Evolutionary conservation across 2,797 vertebrate genomes (phyloP).

Genomic region (Siniperca scherzeri): DNA sequence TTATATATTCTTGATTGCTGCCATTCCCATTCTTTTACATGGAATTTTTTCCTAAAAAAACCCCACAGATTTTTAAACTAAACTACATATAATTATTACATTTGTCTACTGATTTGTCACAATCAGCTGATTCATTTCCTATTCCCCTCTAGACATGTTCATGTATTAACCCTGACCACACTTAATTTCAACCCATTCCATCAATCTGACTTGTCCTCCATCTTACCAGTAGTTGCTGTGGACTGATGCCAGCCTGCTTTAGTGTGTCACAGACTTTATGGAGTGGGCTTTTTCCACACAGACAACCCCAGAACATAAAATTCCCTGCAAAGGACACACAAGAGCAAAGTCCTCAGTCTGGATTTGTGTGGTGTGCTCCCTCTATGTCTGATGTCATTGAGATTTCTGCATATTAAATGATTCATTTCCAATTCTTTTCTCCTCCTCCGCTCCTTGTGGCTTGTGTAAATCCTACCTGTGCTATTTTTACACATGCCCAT

Average conservation of each 20-base stretch:
- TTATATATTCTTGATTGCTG: neutral
- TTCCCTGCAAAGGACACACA: constrained; percentile 85
- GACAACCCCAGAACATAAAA: constrained; percentile 96
- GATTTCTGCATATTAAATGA: neutral
- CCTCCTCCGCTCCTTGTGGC: neutral
- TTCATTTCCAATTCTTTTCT: neutral
- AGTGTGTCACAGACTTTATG: constrained; percentile 89
- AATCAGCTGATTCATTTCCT: neutral
- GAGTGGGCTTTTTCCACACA: constrained; percentile 89
- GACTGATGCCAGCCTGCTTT: constrained; percentile 91
- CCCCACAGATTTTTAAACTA: neutral
- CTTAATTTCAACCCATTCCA: neutral
- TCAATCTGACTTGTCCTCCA: neutral
- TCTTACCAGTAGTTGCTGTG: constrained; percentile 93
- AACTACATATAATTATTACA: neutral
- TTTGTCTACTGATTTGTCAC: neutral
- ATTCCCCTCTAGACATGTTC: neutral
- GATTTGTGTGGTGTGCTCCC: neutral
- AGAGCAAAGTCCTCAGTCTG: constrained; percentile 8
- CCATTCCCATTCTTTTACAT: neutral
- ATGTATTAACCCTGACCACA: neutral
- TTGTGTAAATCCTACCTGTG: neutral
- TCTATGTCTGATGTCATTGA: neutral
- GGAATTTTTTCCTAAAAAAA: no score
- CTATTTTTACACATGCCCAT: neutral